Percentiles rank a stretch among this genome's conserved stretches.
Evolutionary conservation across 2,888 invertebrate genomes (phyloP).

Genomic region (Caenorhabditis doughertyi): DNA sequence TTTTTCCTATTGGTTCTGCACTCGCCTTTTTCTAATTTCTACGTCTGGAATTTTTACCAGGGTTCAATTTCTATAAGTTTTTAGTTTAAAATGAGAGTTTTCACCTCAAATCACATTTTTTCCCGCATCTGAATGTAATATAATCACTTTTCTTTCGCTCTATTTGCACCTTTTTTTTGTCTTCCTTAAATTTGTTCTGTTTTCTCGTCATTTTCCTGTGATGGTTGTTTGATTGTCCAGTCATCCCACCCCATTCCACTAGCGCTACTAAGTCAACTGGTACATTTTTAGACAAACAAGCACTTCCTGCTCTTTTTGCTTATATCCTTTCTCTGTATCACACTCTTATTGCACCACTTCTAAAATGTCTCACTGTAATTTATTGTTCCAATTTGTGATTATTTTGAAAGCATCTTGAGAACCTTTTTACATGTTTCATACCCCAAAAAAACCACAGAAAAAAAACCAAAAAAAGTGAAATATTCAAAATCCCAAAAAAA

Average conservation of each 20-base stretch:
- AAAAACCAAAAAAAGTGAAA: slow-evolving; percentile 48
- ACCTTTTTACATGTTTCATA: background rate
- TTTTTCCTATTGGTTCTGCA: slow-evolving; percentile 19
- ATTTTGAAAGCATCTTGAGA: slow-evolving; percentile 17
- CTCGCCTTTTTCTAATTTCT: background rate
- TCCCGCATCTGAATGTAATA: background rate
- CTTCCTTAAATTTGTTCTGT: slow-evolving; percentile 13
- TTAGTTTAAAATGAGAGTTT: background rate
- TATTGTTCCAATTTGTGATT: slow-evolving; percentile 36
- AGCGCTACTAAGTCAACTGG: slow-evolving; percentile 55
- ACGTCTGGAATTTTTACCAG: slow-evolving; percentile 4
- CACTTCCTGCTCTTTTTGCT: slow-evolving; percentile 1
- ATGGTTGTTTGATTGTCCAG: slow-evolving; percentile 63
- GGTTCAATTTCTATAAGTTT: background rate
- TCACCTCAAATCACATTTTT: slow-evolving; percentile 7
- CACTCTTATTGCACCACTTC: slow-evolving; percentile 9
- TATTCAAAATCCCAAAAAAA: slow-evolving; percentile 47
- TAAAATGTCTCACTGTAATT: slow-evolving; percentile 32
- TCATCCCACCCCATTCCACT: slow-evolving; percentile 52
- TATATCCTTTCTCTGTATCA: background rate
- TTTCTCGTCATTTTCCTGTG: slow-evolving; percentile 57
- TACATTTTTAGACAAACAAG: slow-evolving; percentile 16
- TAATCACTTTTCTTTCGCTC: slow-evolving; percentile 39
- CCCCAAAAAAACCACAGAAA: slow-evolving; percentile 6
- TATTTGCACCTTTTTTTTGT: slow-evolving; percentile 10